Evolutionary conservation across 1,140 invertebrate genomes (phyloP).

Genomic region (Aporrectodea caliginosa): DNA sequence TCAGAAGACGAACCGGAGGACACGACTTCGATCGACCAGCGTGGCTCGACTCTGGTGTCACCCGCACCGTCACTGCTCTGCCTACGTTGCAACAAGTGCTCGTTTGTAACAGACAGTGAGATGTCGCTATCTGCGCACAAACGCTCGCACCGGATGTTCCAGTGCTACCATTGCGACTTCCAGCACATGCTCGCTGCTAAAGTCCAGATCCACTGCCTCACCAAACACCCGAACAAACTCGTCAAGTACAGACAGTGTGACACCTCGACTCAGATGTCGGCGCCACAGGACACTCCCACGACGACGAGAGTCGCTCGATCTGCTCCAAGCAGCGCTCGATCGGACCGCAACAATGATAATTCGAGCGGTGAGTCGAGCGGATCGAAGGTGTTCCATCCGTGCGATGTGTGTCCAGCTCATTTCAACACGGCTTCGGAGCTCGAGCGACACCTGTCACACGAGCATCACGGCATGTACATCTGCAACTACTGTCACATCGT

Average conservation of each 20-base stretch:
- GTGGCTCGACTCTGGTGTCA: no score
- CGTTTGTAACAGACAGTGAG: conserved; percentile 22
- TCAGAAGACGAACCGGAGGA: no score
- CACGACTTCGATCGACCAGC: no score
- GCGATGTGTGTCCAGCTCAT: background rate
- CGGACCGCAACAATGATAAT: background rate
- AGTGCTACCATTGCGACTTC: conserved; percentile 25
- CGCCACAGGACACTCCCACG: background rate
- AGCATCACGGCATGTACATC: background rate
- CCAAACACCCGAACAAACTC: conserved; percentile 15
- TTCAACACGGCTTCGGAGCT: background rate
- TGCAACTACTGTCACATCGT: background rate
- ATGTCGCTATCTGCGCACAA: conserved; percentile 17
- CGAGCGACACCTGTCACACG: background rate
- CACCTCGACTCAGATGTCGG: background rate
- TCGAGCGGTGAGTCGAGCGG: background rate
- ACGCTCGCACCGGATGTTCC: conserved; percentile 11
- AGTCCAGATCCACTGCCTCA: conserved; percentile 16
- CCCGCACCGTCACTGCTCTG: background rate
- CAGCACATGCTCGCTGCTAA: conserved; percentile 17
- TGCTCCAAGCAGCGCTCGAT: background rate
- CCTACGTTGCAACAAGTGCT: conserved; percentile 10
- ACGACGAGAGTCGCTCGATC: background rate
- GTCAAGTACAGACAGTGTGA: conserved; percentile 15
- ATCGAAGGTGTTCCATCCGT: background rate